Evolutionary conservation across 1,140 invertebrate genomes (phyloP).

Genomic region (Sitobion miscanthi): DNA sequence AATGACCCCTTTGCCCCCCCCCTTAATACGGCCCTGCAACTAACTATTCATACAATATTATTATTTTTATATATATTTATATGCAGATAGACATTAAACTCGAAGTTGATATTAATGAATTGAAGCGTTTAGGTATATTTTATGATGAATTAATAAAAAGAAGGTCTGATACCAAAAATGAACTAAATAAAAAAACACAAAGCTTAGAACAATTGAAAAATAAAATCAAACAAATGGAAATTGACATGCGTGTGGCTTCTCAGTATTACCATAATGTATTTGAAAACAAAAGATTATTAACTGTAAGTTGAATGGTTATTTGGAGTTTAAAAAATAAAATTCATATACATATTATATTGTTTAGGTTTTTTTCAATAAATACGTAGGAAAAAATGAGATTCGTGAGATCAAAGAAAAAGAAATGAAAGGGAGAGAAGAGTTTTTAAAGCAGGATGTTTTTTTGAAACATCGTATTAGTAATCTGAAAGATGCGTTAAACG

Average conservation of each 20-base stretch:
- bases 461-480: neutral
- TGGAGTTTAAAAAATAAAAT: neutral
- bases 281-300: neutral
- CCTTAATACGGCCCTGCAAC: no score
- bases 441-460: neutral
- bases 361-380: neutral
- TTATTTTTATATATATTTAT: slow-evolving; percentile 66
- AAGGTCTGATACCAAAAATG: accelerated
- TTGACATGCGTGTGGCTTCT: slow-evolving; percentile 72
- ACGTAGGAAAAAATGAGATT: neutral
- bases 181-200: neutral
- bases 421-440: neutral
- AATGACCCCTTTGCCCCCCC: no score
- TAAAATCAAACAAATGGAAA: neutral
- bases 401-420: neutral
- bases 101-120: neutral
- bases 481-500: neutral
- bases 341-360: neutral
- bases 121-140: neutral
- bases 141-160: neutral
- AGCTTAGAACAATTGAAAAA: neutral
- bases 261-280: slow-evolving; percentile 59
- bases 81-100: slow-evolving; percentile 70
- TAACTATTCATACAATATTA: neutral
- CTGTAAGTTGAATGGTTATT: neutral